Conservation (phyloP, 2,888 invertebrate species). For the Adela reaumurella region DNA sequence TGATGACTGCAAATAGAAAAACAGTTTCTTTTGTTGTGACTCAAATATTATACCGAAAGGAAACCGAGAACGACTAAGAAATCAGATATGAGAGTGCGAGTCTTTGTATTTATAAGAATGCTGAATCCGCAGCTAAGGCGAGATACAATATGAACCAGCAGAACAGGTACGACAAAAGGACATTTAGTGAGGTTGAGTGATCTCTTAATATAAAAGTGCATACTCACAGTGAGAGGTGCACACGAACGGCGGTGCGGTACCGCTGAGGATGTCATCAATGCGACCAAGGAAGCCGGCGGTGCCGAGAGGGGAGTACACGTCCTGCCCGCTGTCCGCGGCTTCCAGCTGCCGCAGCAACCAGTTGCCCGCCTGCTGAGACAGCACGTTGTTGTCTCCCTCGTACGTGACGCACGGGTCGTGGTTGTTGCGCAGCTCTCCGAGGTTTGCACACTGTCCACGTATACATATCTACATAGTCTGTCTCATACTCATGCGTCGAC, state of each 20-base stretch:
- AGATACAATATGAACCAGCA: too few relatives aligned
- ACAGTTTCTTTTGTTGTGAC: too few relatives aligned
- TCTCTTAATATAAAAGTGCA: neutral
- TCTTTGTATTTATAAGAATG: too few relatives aligned
- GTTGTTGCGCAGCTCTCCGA: conserved; percentile 80
- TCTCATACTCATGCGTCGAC: too few relatives aligned
- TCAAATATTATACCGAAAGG: too few relatives aligned
- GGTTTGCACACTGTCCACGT: conserved; percentile 61
- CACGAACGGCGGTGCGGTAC: too few relatives aligned
- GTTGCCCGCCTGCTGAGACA: conserved; percentile 86
- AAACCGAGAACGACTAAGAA: too few relatives aligned
- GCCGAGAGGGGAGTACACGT: conserved; percentile 64
- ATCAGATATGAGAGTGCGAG: too few relatives aligned
- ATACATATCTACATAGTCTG: neutral
- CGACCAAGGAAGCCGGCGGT: conserved; percentile 64
- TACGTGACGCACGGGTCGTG: conserved; percentile 90
- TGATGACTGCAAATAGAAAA: conserved; percentile 60
- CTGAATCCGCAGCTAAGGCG: too few relatives aligned
- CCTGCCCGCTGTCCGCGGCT: conserved; percentile 31
- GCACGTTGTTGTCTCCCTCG: conserved; percentile 92
- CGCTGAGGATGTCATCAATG: conserved; percentile 16
- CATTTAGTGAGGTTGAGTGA: too few relatives aligned
- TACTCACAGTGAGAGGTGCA: conserved; percentile 33
- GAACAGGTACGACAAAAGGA: too few relatives aligned
- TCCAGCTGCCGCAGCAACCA: conserved; percentile 74